phyloP scores from a whole-genome alignment of 2,797 vertebrate genomes.

The Chelon auratus region DNA sequence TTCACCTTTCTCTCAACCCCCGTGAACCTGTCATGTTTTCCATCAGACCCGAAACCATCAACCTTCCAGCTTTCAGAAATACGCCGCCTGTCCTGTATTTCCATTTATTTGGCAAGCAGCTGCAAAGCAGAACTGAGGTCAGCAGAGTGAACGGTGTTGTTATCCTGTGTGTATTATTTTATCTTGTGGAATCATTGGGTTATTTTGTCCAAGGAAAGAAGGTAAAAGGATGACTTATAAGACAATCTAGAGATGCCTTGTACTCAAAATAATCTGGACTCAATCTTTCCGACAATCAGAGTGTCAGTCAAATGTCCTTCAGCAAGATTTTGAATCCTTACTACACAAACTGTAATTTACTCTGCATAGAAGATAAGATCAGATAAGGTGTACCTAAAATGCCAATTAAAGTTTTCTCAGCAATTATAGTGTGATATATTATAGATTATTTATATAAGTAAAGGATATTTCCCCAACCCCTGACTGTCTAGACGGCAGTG shows the following conservation, averaged over 20 bases:
- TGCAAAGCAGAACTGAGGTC: conserved; percentile 72
- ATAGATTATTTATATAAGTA: conserved; percentile 32
- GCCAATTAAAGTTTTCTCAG: conserved; percentile 47
- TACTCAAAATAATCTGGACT: conserved; percentile 37
- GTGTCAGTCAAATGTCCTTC: conserved; percentile 42
- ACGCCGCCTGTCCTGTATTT: conserved; percentile 60
- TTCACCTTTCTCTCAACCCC: conserved; percentile 80
- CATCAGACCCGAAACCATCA: conserved; percentile 74
- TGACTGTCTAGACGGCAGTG: conserved; percentile 3
- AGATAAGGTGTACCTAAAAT: conserved; percentile 39
- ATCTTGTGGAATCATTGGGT: conserved; percentile 36
- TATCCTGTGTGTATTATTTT: conserved; percentile 57
- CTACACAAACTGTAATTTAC: conserved; percentile 46
- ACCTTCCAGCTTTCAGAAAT: conserved; percentile 60
- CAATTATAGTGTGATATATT: conserved; percentile 47
- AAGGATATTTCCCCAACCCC: conserved; percentile 4
- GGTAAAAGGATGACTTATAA: conserved; percentile 49
- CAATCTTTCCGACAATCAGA: conserved; percentile 32
- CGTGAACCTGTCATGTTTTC: conserved; percentile 79
- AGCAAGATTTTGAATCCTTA: conserved; percentile 31
- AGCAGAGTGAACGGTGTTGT: conserved; percentile 53
- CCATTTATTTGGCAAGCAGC: conserved; percentile 78
- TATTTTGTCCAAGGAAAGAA: conserved; percentile 58
- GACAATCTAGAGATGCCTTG: conserved; percentile 39
- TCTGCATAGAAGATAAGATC: conserved; percentile 14